Percentiles rank a stretch among this genome's conserved stretches.
These are phyloP conservation scores for Umimayanthus chanpuru DNA, from an alignment of 92 coral and sea anemone genomes.

Conservation along the genomic window DNA sequence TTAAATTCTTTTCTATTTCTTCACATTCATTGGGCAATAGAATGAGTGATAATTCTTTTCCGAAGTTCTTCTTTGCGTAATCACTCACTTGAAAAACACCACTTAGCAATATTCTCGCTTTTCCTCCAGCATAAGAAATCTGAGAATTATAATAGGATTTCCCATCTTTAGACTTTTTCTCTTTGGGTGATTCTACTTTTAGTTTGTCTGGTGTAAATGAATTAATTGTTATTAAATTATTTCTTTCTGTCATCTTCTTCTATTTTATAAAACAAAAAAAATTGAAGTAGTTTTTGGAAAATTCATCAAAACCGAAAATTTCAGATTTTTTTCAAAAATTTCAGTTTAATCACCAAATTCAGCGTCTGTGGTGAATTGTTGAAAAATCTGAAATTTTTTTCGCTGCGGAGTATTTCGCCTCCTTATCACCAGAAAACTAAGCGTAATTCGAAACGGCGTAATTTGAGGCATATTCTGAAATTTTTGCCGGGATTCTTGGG, in stretches of 20 bases:
- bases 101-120: slow-evolving; percentile 2
- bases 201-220: slow-evolving; percentile 7
- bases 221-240: not conserved
- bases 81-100: slow-evolving; percentile 7
- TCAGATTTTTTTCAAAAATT: no score
- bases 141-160: not conserved
- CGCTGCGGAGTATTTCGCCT: no score
- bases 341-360: no score
- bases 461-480: no score
- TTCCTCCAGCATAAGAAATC: slow-evolving; percentile 2
- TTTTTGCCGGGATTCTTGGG: no score
- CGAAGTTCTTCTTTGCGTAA: not conserved
- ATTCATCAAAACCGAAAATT: not conserved
- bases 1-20: not conserved
- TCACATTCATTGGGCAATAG: not conserved
- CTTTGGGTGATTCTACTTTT: not conserved
- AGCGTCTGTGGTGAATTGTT: no score
- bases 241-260: not conserved
- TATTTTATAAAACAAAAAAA: not conserved
- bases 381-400: no score
- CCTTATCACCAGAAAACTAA: no score
- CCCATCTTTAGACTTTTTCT: not conserved
- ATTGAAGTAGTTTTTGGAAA: not conserved
- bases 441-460: no score
- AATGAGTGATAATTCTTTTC: not conserved